Evolutionary conservation across 1,140 invertebrate genomes (phyloP).

Genomic region (Drosophila obscura): DNA sequence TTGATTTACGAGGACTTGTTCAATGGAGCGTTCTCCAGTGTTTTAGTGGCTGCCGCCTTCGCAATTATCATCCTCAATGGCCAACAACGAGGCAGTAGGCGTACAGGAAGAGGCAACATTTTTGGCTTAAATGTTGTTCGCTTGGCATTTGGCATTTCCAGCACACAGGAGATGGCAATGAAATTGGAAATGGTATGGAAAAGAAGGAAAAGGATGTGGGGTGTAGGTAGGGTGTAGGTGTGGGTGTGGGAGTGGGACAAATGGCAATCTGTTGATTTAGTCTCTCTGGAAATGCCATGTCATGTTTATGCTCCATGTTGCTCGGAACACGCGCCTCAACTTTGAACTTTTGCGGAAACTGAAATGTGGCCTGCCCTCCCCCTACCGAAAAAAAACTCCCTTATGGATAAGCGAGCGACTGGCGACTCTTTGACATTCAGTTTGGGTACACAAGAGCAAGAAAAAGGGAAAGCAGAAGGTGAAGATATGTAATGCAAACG

Average conservation of each 20-base stretch:
- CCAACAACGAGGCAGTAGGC: background rate
- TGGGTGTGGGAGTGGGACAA: no score
- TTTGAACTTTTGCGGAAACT: slow-evolving; percentile 63
- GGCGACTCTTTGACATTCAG: slow-evolving; percentile 36
- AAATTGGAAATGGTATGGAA: background rate
- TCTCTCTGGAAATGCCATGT: slow-evolving; percentile 42
- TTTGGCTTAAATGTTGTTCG: slow-evolving; percentile 35
- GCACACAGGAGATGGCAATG: background rate
- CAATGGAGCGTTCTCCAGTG: slow-evolving; percentile 59
- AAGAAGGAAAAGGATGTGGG: background rate
- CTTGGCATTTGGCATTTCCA: slow-evolving; percentile 45
- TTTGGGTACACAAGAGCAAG: slow-evolving; percentile 20
- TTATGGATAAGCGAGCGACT: slow-evolving; percentile 18
- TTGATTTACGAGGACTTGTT: slow-evolving; percentile 62
- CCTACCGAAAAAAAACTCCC: slow-evolving; percentile 8
- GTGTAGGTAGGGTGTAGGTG: background rate
- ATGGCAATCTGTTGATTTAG: slow-evolving; percentile 73
- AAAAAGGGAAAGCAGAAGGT: background rate
- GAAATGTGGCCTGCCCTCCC: slow-evolving; percentile 12
- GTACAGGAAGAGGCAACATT: background rate
- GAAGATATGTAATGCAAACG: background rate
- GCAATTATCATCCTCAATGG: slow-evolving; percentile 61
- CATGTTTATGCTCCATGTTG: slow-evolving; percentile 44
- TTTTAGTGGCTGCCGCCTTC: slow-evolving; percentile 45
- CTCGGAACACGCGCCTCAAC: slow-evolving; percentile 64